Conservation (phyloP, 2,888 invertebrate genomes). For the Lepidochitona cinerea region DNA sequence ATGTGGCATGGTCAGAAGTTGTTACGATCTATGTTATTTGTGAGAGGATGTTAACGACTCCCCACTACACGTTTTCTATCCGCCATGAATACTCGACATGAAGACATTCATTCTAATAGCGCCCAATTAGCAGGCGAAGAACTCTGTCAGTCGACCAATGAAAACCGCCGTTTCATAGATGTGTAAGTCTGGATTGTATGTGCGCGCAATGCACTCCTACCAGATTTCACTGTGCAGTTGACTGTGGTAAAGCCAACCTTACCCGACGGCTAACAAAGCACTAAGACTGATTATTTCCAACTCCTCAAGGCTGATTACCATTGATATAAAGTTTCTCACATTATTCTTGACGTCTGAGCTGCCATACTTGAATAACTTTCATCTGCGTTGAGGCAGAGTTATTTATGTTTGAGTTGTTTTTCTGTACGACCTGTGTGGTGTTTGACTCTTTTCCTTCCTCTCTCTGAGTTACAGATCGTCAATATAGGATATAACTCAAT, state of each 20-base stretch:
- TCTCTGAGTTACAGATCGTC: too few species aligned
- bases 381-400: too few species aligned
- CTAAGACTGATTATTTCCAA: slow-evolving; percentile 1
- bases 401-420: too few species aligned
- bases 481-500: too few species aligned
- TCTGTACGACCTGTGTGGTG: too few species aligned
- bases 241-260: not conserved
- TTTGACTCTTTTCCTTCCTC: too few species aligned
- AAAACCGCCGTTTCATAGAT: slow-evolving; percentile 48
- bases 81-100: slow-evolving; percentile 66
- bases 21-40: slow-evolving; percentile 1
- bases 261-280: not conserved
- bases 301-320: slow-evolving; percentile 5
- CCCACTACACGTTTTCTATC: slow-evolving; percentile 65
- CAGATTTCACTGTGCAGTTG: slow-evolving; percentile 4
- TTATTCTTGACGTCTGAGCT: not conserved
- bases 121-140: slow-evolving; percentile 64
- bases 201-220: slow-evolving; percentile 5
- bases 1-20: slow-evolving; percentile 78
- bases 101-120: slow-evolving; percentile 59
- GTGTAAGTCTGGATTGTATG: not conserved
- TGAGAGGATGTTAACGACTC: slow-evolving; percentile 35
- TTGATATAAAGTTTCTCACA: not conserved
- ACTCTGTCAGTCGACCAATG: slow-evolving; percentile 59
- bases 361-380: not conserved